Evolutionary conservation across 2,797 vertebrate genomes (phyloP).

Genomic region (Meriones psammophilus): DNA sequence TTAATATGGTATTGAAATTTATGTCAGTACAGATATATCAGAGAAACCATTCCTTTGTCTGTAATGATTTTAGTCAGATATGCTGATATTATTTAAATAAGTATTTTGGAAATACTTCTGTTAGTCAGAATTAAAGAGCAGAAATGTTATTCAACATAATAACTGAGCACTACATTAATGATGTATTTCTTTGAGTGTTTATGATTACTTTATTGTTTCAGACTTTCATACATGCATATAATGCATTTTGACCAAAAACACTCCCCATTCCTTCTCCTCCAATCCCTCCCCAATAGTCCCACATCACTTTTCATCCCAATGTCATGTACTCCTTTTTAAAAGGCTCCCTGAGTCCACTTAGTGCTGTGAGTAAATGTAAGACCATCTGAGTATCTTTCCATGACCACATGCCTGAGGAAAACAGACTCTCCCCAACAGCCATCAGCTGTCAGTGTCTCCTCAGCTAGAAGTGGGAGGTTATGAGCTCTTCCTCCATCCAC

Average conservation of each 20-base stretch:
- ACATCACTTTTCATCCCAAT: not conserved
- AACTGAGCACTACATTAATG: not conserved
- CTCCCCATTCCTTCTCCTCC: not conserved
- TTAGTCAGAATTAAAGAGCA: not conserved
- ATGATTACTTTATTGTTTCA: not conserved
- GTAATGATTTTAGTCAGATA: constrained; percentile 1
- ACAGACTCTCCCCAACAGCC: not conserved
- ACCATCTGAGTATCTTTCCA: not conserved
- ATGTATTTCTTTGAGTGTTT: not conserved
- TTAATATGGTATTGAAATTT: not conserved
- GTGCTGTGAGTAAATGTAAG: not conserved
- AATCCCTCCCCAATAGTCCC: accelerated
- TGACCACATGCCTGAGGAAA: not conserved
- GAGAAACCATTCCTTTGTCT: not conserved
- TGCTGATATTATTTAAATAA: not conserved
- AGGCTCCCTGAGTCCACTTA: not conserved
- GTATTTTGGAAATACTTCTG: not conserved
- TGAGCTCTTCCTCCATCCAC: not conserved
- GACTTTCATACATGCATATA: not conserved
- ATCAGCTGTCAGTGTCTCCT: not conserved
- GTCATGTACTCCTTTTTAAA: not conserved
- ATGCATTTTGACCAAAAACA: not conserved
- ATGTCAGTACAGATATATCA: not conserved
- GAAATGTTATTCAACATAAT: not conserved
- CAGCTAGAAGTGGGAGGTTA: no score